Percentiles rank a stretch among this genome's conserved stretches.
Evolutionary conservation across 2,797 vertebrate species (phyloP).

Genomic region (Halcyon badia): DNA sequence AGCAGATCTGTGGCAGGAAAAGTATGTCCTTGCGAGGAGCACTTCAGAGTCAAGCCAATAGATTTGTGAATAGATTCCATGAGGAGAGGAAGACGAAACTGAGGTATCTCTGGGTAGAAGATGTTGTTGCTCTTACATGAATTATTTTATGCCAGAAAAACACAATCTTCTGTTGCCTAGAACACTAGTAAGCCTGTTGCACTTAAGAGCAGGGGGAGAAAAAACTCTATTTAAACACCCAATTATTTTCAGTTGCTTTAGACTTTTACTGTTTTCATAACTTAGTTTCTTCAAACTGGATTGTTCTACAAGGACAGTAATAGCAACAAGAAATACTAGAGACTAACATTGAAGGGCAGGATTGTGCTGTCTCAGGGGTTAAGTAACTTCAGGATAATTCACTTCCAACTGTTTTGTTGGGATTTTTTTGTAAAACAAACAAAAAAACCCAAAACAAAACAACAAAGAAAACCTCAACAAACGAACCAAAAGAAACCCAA

Average conservation of each 20-base stretch:
- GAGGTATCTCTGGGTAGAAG: slow-evolving; percentile 79
- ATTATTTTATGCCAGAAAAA: background rate
- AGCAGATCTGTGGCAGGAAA: slow-evolving; percentile 90
- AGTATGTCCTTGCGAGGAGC: slow-evolving; percentile 93
- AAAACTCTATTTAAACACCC: background rate
- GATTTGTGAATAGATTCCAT: slow-evolving; percentile 96
- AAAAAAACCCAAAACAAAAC: background rate
- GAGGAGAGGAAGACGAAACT: slow-evolving; percentile 97
- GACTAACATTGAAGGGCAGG: background rate
- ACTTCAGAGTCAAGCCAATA: slow-evolving; percentile 96
- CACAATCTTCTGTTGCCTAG: background rate
- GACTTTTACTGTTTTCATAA: background rate
- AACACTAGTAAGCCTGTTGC: background rate
- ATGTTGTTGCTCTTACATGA: background rate
- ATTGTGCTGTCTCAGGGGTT: background rate
- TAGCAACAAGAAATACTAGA: background rate
- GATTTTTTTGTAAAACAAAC: no score
- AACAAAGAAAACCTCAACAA: background rate
- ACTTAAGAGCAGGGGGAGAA: background rate
- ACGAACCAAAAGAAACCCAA: no score
- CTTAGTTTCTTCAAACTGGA: background rate
- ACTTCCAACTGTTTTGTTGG: background rate
- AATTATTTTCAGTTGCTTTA: background rate
- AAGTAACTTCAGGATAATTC: background rate
- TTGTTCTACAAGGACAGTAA: background rate